Percentiles rank a stretch among this genome's conserved stretches.
phyloP scores from a whole-genome alignment of 1,140 invertebrate species.

The Dendrolimus punctatus region DNA sequence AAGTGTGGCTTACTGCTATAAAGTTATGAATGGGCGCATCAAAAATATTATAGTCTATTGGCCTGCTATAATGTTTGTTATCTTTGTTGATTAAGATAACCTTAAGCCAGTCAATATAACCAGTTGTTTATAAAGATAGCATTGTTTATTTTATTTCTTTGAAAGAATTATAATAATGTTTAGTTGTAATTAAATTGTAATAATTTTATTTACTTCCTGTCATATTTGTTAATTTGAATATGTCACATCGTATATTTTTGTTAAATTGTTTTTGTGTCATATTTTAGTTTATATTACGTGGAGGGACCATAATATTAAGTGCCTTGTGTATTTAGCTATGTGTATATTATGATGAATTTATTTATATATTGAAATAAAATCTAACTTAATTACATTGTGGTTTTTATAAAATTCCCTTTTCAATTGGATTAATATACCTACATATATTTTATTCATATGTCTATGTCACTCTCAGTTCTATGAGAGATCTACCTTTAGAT shows the following conservation, averaged over 20 bases:
- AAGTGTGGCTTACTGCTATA: conserved; percentile 31
- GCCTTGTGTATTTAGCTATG: conserved; percentile 51
- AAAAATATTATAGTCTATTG: too few species aligned
- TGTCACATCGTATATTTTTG: conserved; percentile 25
- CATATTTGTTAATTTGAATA: conserved; percentile 3
- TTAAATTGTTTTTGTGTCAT: conserved; percentile 39
- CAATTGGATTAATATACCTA: too few species aligned
- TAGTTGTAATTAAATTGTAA: too few species aligned
- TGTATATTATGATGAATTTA: conserved; percentile 41
- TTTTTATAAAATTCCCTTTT: too few species aligned
- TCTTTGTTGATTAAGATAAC: neutral
- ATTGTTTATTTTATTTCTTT: too few species aligned
- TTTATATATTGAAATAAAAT: conserved; percentile 46
- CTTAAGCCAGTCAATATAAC: conserved; percentile 1
- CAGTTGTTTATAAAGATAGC: too few species aligned
- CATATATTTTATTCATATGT: too few species aligned
- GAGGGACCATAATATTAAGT: conserved; percentile 62
- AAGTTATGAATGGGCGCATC: too few species aligned
- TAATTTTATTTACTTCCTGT: neutral
- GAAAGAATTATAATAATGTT: too few species aligned
- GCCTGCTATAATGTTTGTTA: neutral
- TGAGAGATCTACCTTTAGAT: too few species aligned
- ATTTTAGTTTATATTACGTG: conserved; percentile 35
- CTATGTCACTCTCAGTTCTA: too few species aligned
- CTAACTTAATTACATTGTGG: conserved; percentile 17